Conservation (phyloP, 2,113 vertebrate genomes). For the Rhea pennata region DNA sequence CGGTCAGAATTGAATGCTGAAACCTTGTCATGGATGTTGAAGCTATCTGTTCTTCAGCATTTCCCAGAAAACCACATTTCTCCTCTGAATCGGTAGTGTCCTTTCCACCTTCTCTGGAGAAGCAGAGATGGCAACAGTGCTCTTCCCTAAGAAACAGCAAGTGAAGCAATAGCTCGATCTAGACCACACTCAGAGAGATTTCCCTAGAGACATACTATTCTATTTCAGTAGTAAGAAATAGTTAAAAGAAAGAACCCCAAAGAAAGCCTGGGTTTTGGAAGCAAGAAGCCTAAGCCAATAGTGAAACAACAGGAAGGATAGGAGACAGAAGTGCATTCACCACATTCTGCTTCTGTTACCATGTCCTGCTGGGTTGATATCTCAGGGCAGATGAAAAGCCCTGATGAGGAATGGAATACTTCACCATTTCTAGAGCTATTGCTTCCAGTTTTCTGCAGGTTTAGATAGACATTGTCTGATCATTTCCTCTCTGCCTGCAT, state of each 20-base stretch:
- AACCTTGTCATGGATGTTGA: not conserved
- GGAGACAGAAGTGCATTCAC: not conserved
- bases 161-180: not conserved
- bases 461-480: not conserved
- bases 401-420: not conserved
- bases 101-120: not conserved
- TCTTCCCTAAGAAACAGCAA: not conserved
- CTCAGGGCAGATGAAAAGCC: too few relatives aligned
- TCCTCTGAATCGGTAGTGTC: not conserved
- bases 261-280: not conserved
- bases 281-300: not conserved
- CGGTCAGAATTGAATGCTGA: not conserved
- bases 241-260: accelerated
- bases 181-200: not conserved
- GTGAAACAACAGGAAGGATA: not conserved
- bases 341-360: not conserved
- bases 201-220: not conserved
- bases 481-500: not conserved
- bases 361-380: not conserved
- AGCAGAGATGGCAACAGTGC: not conserved
- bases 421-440: not conserved
- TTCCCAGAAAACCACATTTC: not conserved
- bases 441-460: not conserved
- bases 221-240: not conserved
- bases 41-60: not conserved